Evolutionary conservation across 2,113 vertebrate species (phyloP), one percentile per base, ranked within the genome.

Genomic region (Macrotis lagotis): DNA sequence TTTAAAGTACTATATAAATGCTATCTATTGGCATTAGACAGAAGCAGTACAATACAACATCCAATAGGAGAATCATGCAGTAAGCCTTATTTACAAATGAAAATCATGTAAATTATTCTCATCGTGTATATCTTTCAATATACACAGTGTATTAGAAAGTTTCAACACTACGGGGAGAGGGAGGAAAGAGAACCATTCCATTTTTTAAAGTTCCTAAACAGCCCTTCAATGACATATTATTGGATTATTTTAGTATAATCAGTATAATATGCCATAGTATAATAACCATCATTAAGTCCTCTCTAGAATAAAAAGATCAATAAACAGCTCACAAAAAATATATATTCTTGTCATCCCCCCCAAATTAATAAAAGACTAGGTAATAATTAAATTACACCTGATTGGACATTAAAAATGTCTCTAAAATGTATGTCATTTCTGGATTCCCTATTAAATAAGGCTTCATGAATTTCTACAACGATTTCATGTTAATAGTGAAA

Each of bases 401-500:
- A 95, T 92, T 96, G 95, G 66, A 95, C 90, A 94, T 96, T 95
- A 91, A 96, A n/a, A 95, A 66, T 93, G 25, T 94, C 94, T 97
- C 50, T 26, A 55, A 95, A n/a, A 95, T n/a, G n/a, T 22, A 95
- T 97, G 97, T 92, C 89, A 93, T 97, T 97, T 95, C 93, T 92
- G 95, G 37, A 48, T 22, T 93, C 93, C 91, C 95, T 94, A 95
- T 97, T 97, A 96, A 97, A 96, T 90, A 94, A 95, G 50, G 44
- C 88, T 52, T 50, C 89, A 95, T 93, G 90, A 91, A 94, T 95
- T 97, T 96, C 96, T 97, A 96, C 93, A 95, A 91, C 93, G 50
- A 96, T 95, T 97, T 96, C 94, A 90, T 91, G 96, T 97, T 94
- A n/a, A 94, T 95, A 93, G 96, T 22, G 96, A 89, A 97, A 95